phyloP scores from a whole-genome alignment of 1,140 invertebrate species.

The Eupeodes corollae region DNA sequence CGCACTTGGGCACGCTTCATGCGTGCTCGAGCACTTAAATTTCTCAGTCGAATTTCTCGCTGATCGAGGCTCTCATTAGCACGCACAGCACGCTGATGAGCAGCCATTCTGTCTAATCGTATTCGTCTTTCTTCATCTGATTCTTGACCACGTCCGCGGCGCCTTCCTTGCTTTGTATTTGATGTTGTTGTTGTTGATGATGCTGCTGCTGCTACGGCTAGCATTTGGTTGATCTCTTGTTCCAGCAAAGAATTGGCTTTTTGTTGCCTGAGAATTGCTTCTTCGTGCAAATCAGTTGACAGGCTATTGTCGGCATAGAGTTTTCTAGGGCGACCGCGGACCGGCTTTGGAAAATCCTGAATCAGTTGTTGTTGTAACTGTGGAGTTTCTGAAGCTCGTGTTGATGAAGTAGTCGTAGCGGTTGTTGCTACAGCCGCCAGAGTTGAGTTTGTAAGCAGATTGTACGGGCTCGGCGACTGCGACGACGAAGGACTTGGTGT shows the following conservation, averaged over 20 bases:
- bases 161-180: neutral
- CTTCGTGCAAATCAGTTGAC: slow-evolving; percentile 3
- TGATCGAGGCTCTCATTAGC: slow-evolving; percentile 45
- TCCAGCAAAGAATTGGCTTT: slow-evolving; percentile 29
- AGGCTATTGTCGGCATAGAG: slow-evolving; percentile 2
- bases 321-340: slow-evolving; percentile 29
- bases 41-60: slow-evolving; percentile 36
- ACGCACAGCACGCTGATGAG: slow-evolving; percentile 32
- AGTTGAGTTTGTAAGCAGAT: slow-evolving; percentile 14
- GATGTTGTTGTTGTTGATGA: slow-evolving; percentile 7
- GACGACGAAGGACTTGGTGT: neutral
- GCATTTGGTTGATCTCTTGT: slow-evolving; percentile 32
- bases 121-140: slow-evolving; percentile 32
- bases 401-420: slow-evolving; percentile 9
- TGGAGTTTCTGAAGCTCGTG: neutral
- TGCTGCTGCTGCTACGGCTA: slow-evolving; percentile 18
- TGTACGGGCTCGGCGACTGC: slow-evolving; percentile 15
- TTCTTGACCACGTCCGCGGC: slow-evolving; percentile 19
- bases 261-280: slow-evolving; percentile 6
- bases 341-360: slow-evolving; percentile 25
- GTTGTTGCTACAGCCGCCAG: slow-evolving; percentile 4
- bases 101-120: slow-evolving; percentile 35
- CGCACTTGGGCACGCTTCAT: slow-evolving; percentile 30
- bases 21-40: slow-evolving; percentile 32
- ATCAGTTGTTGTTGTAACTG: slow-evolving; percentile 7